Evolutionary conservation across 2,797 vertebrate species (phyloP).

Genomic region (Pipistrellus pipistrellus): DNA sequence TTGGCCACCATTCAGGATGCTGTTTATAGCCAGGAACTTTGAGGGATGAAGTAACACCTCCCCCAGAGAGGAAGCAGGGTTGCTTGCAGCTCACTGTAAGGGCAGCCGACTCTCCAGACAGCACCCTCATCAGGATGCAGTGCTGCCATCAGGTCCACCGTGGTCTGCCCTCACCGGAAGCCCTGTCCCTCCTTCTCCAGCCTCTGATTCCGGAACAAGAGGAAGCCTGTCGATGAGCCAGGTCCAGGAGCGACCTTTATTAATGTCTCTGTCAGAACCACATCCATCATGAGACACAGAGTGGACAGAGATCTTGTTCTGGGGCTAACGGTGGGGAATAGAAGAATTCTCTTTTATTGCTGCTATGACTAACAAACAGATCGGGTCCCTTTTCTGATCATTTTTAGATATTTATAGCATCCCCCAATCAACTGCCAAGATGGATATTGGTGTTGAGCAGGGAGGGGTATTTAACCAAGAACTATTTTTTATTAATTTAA

Average conservation of each 20-base stretch:
- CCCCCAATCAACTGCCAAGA: background rate
- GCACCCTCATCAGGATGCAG: background rate
- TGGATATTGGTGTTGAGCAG: background rate
- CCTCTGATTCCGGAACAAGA: background rate
- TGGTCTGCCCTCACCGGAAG: background rate
- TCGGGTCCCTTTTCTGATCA: background rate
- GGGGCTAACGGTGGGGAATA: background rate
- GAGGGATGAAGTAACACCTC: too few species aligned
- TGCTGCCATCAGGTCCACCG: background rate
- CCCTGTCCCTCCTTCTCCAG: background rate
- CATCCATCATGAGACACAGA: background rate
- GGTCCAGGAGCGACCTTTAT: background rate
- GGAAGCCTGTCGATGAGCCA: background rate
- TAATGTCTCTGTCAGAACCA: background rate
- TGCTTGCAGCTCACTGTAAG: background rate
- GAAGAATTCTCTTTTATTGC: background rate
- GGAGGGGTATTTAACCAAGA: background rate
- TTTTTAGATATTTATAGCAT: background rate
- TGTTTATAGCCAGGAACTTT: background rate
- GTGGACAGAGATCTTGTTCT: background rate
- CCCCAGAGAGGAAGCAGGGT: background rate
- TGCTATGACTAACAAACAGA: background rate
- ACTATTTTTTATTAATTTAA: background rate
- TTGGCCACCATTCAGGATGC: background rate
- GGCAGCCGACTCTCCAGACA: accelerated